phyloP scores from a whole-genome alignment of 2,888 invertebrate species.

The Cacoxenus indagator region DNA sequence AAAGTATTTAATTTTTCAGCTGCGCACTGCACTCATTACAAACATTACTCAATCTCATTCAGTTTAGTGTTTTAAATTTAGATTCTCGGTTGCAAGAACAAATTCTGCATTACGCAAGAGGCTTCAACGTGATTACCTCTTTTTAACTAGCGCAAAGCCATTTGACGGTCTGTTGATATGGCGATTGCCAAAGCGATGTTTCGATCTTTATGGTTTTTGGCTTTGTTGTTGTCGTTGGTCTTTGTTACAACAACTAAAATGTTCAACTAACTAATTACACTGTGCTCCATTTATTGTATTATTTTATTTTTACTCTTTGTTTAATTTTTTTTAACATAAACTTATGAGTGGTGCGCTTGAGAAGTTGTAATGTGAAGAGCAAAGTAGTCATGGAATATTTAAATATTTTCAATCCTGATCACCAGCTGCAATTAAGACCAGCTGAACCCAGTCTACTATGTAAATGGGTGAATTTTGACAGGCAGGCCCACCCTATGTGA shows the following conservation, averaged over 20 bases:
- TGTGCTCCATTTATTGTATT: constrained; percentile 39
- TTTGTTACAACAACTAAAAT: constrained; percentile 32
- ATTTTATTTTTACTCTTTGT: neutral
- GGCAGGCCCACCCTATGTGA: no score
- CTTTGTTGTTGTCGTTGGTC: constrained; percentile 29
- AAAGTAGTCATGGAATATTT: no score
- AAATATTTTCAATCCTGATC: no score
- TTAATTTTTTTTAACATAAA: neutral
- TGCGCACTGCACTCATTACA: neutral
- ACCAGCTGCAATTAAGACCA: no score
- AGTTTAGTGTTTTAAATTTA: neutral
- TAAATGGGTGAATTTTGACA: no score
- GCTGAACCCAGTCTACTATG: no score
- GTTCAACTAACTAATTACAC: constrained; percentile 53
- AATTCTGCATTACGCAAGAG: neutral
- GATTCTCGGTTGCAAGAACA: neutral
- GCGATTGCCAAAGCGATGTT: constrained; percentile 34
- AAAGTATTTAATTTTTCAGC: constrained; percentile 10
- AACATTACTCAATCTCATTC: neutral
- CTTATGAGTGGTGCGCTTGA: constrained; percentile 22
- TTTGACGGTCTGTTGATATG: neutral
- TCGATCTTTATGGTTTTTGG: constrained; percentile 42
- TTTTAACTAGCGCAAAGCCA: neutral
- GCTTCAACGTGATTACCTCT: neutral
- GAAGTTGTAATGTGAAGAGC: constrained; percentile 14